Base-by-base conservation (phyloP, 2,888 invertebrate genomes). In the Drosophila birchii region DNA sequence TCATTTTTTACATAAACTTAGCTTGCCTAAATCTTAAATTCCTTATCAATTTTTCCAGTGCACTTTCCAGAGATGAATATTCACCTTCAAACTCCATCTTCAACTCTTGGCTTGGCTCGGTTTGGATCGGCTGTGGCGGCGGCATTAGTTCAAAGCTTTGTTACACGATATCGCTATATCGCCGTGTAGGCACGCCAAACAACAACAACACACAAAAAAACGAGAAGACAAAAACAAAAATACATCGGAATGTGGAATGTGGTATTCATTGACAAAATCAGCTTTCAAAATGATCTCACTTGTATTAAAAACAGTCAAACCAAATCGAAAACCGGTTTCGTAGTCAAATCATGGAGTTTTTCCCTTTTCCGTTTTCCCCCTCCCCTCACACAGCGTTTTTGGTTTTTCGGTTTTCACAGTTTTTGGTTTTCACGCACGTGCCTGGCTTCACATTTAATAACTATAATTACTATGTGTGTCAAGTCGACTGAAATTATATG, bases 231-330 rank as follows among this genome's bases (percentile, higher is more conserved):
- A 1, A 53, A 49, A 60, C 53, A 70, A 77, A 73, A 77, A 74
- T 68, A 72, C 76, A 78, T 75, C 77, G 88, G 83, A 86, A 86
- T 83, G 86, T 86, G 85, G 89, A 86, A 88, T 90, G 91, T 91
- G 88, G 91, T 88, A 88, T 92, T 92, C 91, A 92, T 92, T 92
- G 91, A 92, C 93, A 93, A 93, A 93, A 93, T 93, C 93, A 93
- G 93, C 93, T 93, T 93, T 93, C 93, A 93, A 93, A 93, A 93
- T 93, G 93, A 93, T 93, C 93, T 93, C 93, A 93, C 93, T 93
- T 91, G 92, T 81, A 89, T 90, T 85, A 90, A 91, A 92, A 92
- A 91, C 92, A 93, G 92, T 92, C 92, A 93, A 93, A 93, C 91
- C 93, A 93, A 92, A 93, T 92, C 92, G 93, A 93, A 93, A 93